Conservation (phyloP, 1,140 invertebrate genomes). For the Drosophila trapezifrons region DNA sequence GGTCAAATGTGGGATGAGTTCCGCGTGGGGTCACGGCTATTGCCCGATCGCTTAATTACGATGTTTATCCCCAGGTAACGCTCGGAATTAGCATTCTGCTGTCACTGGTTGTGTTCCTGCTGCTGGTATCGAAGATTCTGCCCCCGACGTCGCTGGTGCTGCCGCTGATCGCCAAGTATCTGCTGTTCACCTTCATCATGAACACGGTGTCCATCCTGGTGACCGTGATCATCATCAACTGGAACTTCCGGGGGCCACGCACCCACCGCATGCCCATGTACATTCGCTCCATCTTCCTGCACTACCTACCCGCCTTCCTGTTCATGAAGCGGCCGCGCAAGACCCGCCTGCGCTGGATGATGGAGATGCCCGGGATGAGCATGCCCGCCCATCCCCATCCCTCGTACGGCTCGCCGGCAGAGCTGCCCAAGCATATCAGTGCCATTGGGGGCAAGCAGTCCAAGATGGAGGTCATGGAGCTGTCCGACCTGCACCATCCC, state of each 20-base stretch:
- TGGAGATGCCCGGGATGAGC: slow-evolving; percentile 95
- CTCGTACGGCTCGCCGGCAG: slow-evolving; percentile 91
- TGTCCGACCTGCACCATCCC: slow-evolving; percentile 97
- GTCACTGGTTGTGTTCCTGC: slow-evolving; percentile 99
- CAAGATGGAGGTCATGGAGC: slow-evolving; percentile 96
- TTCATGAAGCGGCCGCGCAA: slow-evolving; percentile 97
- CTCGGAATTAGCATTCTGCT: slow-evolving; percentile 99
- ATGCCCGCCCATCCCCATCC: slow-evolving; percentile 89
- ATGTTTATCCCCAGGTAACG: slow-evolving; percentile 88
- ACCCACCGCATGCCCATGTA: slow-evolving; percentile 96
- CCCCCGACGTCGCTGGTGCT: slow-evolving; percentile 98
- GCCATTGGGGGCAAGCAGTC: slow-evolving; percentile 87
- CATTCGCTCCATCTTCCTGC: slow-evolving; percentile 97
- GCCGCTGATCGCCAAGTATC: slow-evolving; percentile 98
- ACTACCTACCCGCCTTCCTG: slow-evolving; percentile 93
- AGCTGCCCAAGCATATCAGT: slow-evolving; percentile 91
- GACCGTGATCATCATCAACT: slow-evolving; percentile 99
- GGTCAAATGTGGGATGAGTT: slow-evolving; percentile 8
- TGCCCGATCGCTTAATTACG: slow-evolving; percentile 25
- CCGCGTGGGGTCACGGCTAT: slow-evolving; percentile 7
- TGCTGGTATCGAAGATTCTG: slow-evolving; percentile 99
- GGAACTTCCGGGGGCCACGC: slow-evolving; percentile 98
- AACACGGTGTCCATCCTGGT: slow-evolving; percentile 99
- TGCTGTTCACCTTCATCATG: slow-evolving; percentile 99
- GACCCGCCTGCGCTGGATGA: slow-evolving; percentile 97